Evolutionary conservation across 2,113 vertebrate genomes (phyloP), one percentile per base, ranked within the genome.

Genomic region (Ageneiosus marmoratus): DNA sequence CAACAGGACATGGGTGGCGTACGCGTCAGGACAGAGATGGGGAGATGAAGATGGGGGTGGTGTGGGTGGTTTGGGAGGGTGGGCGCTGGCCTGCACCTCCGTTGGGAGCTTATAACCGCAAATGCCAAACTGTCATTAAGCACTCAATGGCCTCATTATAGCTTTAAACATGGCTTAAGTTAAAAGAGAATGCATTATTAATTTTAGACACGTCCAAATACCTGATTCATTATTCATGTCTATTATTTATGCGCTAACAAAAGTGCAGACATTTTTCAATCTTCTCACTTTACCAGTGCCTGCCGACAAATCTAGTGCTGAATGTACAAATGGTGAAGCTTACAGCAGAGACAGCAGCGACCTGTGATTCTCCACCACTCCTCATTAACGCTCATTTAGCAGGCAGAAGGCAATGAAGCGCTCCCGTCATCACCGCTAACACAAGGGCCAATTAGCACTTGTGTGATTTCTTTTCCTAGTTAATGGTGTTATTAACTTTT

Each of bases 381-480:
- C 83, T 84, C 80, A 82, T 82, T 79, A 87, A 75, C 53, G 65
- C 51, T 72, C 34, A 44, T 69, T 83, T 24, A 83, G n/a, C 82
- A 69, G 74, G 44, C 53, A 76, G 60, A 83, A 84, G 90, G 88
- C 87, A 84, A 65, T 24, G 79, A 92, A 92, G 90, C 91, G 90
- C 93, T 90, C 90, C 89, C 88, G 58, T 86, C 88, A 82, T n/a
- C 20, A 88, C 89, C 90, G 88, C 92, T 91, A 90, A 90, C 90
- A 85, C 89, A 86, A 88, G 83, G 80, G 89, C 91, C 92, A 93
- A 93, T 94, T 94, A 94, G 92, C 93, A 88, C 88, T 86, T 88
- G 88, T 91, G 90, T 92, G 92, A 92, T 93, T 93, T 93, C 88
- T 93, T 93, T 92, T 90, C 90, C 89, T 79, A 82, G 76, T 83